These are phyloP conservation scores for Hymenochirus boettgeri DNA, from an alignment of 2,113 vertebrate species.

Conservation along the genomic window DNA sequence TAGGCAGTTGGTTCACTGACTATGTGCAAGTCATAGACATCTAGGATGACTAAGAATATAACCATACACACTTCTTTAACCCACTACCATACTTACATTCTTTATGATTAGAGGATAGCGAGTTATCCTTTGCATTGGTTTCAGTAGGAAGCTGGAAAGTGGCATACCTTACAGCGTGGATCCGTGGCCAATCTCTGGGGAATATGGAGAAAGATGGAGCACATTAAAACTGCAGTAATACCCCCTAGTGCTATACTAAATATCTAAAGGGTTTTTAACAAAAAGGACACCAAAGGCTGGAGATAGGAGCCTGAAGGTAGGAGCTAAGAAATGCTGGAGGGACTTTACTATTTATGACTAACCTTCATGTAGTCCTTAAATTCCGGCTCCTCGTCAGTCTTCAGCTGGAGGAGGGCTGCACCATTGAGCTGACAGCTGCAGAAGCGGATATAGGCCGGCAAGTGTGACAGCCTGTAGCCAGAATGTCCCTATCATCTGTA, in stretches of 20 bases:
- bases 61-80: too few relatives aligned
- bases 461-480: conserved; percentile 83
- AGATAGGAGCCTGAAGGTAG: too few relatives aligned
- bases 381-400: conserved; percentile 78
- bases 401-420: conserved; percentile 80
- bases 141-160: conserved; percentile 93
- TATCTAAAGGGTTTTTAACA: too few relatives aligned
- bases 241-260: too few relatives aligned
- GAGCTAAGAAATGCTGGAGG: too few relatives aligned
- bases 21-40: too few relatives aligned
- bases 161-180: conserved; percentile 96
- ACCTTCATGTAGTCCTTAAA: conserved; percentile 96
- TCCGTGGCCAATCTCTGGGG: conserved; percentile 85
- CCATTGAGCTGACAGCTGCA: conserved; percentile 96
- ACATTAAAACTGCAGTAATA: too few relatives aligned
- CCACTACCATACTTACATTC: conserved; percentile 82
- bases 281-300: too few relatives aligned
- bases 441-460: conserved; percentile 95
- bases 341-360: conserved; percentile 20
- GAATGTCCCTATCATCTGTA: conserved; percentile 88
- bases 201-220: too few relatives aligned
- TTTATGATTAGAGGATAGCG: conserved; percentile 94
- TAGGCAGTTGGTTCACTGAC: too few relatives aligned
- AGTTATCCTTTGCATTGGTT: conserved; percentile 97
- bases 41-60: too few relatives aligned